Evolutionary conservation across 1,140 invertebrate species (phyloP).

Genomic region (Ips nitidus): DNA sequence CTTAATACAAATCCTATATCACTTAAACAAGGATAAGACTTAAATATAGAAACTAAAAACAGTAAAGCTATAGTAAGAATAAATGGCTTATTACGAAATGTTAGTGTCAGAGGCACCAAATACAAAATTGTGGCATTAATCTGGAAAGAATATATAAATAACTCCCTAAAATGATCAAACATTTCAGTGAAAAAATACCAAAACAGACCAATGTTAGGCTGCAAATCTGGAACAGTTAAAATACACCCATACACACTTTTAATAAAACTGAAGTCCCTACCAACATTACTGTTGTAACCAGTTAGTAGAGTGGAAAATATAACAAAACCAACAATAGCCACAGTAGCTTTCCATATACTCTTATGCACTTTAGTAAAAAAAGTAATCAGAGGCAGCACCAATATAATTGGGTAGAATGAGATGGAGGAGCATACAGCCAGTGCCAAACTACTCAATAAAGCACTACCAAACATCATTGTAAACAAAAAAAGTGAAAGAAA

Average conservation of each 20-base stretch:
- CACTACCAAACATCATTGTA: constrained; percentile 65
- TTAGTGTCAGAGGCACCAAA: constrained; percentile 78
- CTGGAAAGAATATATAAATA: constrained; percentile 97
- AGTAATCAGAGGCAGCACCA: constrained; percentile 73
- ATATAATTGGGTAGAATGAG: constrained; percentile 81
- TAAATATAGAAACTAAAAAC: constrained; percentile 87
- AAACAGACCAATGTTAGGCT: constrained; percentile 96
- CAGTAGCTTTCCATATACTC: constrained; percentile 30
- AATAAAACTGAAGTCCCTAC: constrained; percentile 37
- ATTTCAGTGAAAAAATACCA: constrained; percentile 99
- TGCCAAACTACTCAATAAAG: constrained; percentile 60
- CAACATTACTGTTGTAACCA: constrained; percentile 49
- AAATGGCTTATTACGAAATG: constrained; percentile 83
- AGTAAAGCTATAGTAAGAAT: constrained; percentile 83
- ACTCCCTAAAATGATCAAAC: constrained; percentile 96
- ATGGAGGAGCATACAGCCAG: constrained; percentile 80
- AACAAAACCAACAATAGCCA: constrained; percentile 46
- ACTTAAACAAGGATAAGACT: constrained; percentile 94
- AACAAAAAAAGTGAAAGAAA: constrained; percentile 71
- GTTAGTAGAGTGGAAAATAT: constrained; percentile 43
- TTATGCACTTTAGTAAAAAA: constrained; percentile 39
- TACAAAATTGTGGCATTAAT: constrained; percentile 92
- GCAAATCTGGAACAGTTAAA: constrained; percentile 86
- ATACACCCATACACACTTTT: constrained; percentile 53
- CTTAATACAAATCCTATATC: constrained; percentile 93